Evolutionary conservation across 2,113 vertebrate genomes (phyloP).

Genomic region (Colius striatus): DNA sequence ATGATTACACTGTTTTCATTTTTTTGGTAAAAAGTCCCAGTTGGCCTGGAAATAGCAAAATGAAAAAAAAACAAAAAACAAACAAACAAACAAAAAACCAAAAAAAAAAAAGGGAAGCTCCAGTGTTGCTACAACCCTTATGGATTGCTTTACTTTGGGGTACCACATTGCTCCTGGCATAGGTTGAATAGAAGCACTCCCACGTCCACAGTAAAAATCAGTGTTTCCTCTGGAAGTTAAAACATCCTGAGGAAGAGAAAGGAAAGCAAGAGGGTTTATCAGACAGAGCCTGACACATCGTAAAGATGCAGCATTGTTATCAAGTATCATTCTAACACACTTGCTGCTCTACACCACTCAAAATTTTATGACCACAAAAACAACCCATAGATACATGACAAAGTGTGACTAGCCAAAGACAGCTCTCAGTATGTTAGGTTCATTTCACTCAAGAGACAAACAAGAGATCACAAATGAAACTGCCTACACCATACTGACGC

Average conservation of each 20-base stretch:
- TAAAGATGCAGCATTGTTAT: constrained; percentile 70
- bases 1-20: constrained; percentile 22
- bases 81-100: too few species aligned
- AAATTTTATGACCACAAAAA: constrained; percentile 70
- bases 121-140: not conserved
- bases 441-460: constrained; percentile 63
- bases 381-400: constrained; percentile 58
- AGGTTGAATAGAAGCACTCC: not conserved
- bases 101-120: too few species aligned
- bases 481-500: constrained; percentile 39
- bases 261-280: constrained; percentile 55
- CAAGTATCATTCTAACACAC: constrained; percentile 68
- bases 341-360: constrained; percentile 59
- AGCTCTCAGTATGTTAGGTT: constrained; percentile 69
- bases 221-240: constrained; percentile 53
- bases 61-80: not conserved
- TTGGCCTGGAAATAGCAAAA: not conserved
- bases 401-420: constrained; percentile 62
- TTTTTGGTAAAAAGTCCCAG: not conserved
- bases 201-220: constrained; percentile 15
- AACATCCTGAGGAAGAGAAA: constrained; percentile 54
- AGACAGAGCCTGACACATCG: constrained; percentile 50
- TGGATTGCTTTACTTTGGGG: not conserved
- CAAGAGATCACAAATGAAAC: constrained; percentile 66
- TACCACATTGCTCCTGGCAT: not conserved